Percentiles rank a stretch among this genome's conserved stretches.
Evolutionary conservation across 2,888 invertebrate genomes (phyloP).

Genomic region (Argyresthia goedartella): DNA sequence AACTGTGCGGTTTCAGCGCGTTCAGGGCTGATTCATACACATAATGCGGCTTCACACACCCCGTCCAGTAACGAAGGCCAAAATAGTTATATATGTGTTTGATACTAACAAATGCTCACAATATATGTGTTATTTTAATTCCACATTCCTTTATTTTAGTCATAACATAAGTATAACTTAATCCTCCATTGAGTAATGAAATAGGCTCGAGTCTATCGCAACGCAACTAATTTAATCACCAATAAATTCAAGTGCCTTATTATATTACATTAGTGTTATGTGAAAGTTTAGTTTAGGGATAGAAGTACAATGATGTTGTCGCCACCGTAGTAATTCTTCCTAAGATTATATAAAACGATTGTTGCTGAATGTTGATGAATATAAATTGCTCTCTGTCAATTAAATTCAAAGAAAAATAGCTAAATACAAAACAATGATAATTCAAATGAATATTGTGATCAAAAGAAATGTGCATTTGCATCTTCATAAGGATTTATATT

Average conservation of each 20-base stretch:
- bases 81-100: conserved; percentile 3
- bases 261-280: neutral
- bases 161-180: neutral
- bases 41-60: too few relatives aligned
- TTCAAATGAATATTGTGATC: conserved; percentile 10
- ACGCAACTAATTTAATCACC: too few relatives aligned
- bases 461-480: too few relatives aligned
- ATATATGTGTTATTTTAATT: conserved; percentile 17
- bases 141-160: conserved; percentile 20
- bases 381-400: too few relatives aligned
- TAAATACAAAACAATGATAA: neutral
- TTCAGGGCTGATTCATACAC: too few relatives aligned
- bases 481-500: too few relatives aligned
- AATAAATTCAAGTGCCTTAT: conserved; percentile 13
- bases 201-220: too few relatives aligned
- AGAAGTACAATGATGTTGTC: neutral
- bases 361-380: too few relatives aligned
- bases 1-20: too few relatives aligned
- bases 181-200: neutral
- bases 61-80: conserved; percentile 1
- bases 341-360: too few relatives aligned
- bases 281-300: neutral
- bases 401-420: neutral
- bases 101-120: conserved; percentile 20
- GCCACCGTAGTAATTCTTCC: neutral